Conservation (phyloP, 1,140 invertebrate genomes). For the Hesperophylax magnus region DNA sequence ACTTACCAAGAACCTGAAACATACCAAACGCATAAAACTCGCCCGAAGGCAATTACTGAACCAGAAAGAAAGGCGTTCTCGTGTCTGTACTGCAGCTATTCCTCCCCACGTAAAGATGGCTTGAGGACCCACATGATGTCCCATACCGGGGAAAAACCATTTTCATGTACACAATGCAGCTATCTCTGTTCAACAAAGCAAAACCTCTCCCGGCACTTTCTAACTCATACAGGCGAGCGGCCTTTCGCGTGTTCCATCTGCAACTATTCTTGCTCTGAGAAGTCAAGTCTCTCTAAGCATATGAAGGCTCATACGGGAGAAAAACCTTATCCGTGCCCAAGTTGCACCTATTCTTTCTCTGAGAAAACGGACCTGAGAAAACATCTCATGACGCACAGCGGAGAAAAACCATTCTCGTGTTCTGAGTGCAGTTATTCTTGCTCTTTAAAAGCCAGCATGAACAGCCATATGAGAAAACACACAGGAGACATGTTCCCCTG, state of each 20-base stretch:
- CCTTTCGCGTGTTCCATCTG: not conserved
- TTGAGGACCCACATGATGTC: conserved; percentile 27
- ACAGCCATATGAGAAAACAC: not conserved
- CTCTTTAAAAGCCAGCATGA: not conserved
- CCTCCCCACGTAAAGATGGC: not conserved
- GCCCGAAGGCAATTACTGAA: too few species aligned
- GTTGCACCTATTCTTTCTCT: conserved; percentile 1
- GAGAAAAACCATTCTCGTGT: conserved; percentile 26
- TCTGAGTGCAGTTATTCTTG: conserved; percentile 3
- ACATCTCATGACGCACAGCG: not conserved
- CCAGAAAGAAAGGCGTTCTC: not conserved
- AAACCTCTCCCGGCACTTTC: not conserved
- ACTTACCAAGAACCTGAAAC: too few species aligned
- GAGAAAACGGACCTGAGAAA: not conserved
- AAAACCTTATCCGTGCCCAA: conserved; percentile 6
- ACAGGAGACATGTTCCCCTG: conserved; percentile 16
- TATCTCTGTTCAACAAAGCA: not conserved
- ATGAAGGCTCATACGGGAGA: conserved; percentile 9
- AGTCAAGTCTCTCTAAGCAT: not conserved
- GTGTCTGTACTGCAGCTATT: not conserved
- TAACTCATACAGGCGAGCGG: not conserved
- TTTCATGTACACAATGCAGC: not conserved
- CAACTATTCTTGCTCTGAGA: not conserved
- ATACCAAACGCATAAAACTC: too few species aligned
- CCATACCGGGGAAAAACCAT: not conserved